Conservation (phyloP, 2,888 invertebrate genomes). For the Resseliella maxima region DNA sequence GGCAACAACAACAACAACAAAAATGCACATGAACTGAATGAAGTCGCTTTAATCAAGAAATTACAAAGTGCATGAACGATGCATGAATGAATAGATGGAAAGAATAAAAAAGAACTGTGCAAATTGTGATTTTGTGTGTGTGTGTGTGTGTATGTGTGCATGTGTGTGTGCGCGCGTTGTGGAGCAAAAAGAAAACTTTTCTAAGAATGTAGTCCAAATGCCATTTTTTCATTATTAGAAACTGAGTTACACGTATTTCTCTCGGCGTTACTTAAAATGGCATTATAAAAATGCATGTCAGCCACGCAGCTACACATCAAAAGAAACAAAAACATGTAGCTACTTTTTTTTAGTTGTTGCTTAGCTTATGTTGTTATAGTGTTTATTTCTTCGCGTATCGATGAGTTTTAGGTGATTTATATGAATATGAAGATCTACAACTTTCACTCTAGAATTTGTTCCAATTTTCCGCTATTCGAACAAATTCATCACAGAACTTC, state of each 20-base stretch:
- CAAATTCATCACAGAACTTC: neutral
- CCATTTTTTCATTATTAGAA: conserved; percentile 33
- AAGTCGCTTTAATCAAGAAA: conserved; percentile 4
- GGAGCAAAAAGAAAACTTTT: conserved; percentile 7
- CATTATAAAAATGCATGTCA: conserved; percentile 33
- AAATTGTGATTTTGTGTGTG: neutral
- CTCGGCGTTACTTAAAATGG: neutral
- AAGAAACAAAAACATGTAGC: neutral
- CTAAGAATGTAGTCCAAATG: conserved; percentile 44
- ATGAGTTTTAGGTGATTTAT: neutral
- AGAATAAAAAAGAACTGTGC: neutral
- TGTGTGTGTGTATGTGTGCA: neutral
- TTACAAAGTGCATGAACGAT: neutral
- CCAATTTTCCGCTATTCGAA: conserved; percentile 1
- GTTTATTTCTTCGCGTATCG: neutral
- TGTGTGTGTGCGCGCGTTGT: neutral
- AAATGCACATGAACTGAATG: conserved; percentile 12
- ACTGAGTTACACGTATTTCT: neutral
- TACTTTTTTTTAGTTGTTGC: neutral
- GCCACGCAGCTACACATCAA: neutral
- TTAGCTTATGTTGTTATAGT: neutral
- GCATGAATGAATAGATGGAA: neutral
- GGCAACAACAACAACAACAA: neutral
- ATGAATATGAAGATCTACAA: neutral
- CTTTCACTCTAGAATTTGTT: conserved; percentile 16